phyloP scores from a whole-genome alignment of 2,113 vertebrate species.

The Meles meles region DNA sequence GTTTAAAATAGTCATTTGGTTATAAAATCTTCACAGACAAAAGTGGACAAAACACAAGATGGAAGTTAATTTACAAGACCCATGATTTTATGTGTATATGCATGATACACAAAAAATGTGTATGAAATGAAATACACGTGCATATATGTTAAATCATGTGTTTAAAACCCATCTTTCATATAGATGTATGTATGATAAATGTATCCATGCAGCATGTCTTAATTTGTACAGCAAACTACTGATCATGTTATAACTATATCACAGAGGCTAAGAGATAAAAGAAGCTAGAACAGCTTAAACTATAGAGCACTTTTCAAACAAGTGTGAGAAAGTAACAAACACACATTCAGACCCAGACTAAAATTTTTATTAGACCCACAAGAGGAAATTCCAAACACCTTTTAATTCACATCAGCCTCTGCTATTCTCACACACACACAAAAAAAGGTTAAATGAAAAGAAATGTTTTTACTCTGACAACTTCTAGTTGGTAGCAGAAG shows the following conservation, averaged over 20 bases:
- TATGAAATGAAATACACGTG: neutral
- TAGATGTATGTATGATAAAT: neutral
- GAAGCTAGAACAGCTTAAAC: conserved; percentile 46
- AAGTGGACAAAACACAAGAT: conserved; percentile 22
- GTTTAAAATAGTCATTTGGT: conserved; percentile 13
- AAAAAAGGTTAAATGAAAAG: conserved; percentile 11
- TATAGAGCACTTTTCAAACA: conserved; percentile 54
- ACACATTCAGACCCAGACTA: conserved; percentile 40
- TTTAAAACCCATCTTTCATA: neutral
- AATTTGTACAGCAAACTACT: neutral
- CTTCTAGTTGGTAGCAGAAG: conserved; percentile 10
- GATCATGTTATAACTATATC: neutral
- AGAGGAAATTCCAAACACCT: conserved; percentile 64
- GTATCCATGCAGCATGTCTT: neutral
- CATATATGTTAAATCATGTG: neutral
- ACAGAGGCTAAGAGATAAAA: neutral
- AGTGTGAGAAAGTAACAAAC: conserved; percentile 41
- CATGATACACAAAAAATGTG: neutral
- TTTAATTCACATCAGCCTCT: neutral
- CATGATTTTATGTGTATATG: neutral
- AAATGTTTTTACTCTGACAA: neutral
- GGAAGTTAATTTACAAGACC: conserved; percentile 24
- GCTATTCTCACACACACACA: neutral
- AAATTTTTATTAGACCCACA: conserved; percentile 52
- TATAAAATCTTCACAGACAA: neutral